Evolutionary conservation across 1,140 invertebrate genomes (phyloP).

Genomic region (Neodiprion pinetum): DNA sequence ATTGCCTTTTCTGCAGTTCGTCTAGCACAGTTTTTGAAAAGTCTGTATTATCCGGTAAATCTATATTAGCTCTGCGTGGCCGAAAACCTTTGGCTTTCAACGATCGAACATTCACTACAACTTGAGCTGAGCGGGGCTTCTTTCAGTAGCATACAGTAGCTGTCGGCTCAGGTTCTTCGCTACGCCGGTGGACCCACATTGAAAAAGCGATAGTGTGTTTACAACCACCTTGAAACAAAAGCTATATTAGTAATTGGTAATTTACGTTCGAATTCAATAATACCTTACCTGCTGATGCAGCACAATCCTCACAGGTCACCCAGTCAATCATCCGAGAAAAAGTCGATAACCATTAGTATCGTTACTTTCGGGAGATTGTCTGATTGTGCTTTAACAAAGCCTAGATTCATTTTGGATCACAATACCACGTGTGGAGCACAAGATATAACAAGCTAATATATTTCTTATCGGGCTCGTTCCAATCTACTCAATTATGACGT

Average conservation of each 20-base stretch:
- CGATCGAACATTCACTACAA: slow-evolving; percentile 29
- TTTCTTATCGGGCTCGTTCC: slow-evolving; percentile 37
- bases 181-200: slow-evolving; percentile 54
- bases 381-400: not conserved
- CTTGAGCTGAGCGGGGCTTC: slow-evolving; percentile 28
- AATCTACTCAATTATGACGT: slow-evolving; percentile 31
- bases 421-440: not conserved
- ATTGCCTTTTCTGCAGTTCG: slow-evolving; percentile 18
- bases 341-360: not conserved
- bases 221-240: slow-evolving; percentile 43
- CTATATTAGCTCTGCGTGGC: slow-evolving; percentile 12
- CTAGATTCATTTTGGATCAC: not conserved
- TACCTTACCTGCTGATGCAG: slow-evolving; percentile 24
- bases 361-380: slow-evolving; percentile 4
- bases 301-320: slow-evolving; percentile 44
- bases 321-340: slow-evolving; percentile 25
- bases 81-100: slow-evolving; percentile 27
- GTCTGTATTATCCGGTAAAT: slow-evolving; percentile 13
- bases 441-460: not conserved
- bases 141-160: slow-evolving; percentile 48
- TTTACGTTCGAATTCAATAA: not conserved
- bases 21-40: slow-evolving; percentile 23
- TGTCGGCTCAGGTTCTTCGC: slow-evolving; percentile 52
- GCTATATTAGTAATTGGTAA: slow-evolving; percentile 1
- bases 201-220: slow-evolving; percentile 52